These are phyloP conservation scores for Scaptomyza caliginosa DNA, from an alignment of 2,888 invertebrate species.

Conservation along the genomic window DNA sequence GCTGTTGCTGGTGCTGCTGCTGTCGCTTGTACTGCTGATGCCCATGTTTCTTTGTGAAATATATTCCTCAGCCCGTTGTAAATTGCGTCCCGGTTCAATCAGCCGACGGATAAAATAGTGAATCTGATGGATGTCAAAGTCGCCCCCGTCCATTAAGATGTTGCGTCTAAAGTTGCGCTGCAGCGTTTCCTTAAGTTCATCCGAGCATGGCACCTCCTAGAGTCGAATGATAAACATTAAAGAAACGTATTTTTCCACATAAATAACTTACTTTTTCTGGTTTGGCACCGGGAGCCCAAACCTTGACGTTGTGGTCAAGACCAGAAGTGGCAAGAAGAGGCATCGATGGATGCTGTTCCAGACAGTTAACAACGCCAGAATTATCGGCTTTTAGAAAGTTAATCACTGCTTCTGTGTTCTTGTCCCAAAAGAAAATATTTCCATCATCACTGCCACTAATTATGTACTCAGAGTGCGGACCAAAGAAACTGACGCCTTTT, in stretches of 20 bases:
- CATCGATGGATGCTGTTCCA: slow-evolving; percentile 94
- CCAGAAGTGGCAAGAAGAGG: slow-evolving; percentile 95
- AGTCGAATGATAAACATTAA: background rate
- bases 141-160: slow-evolving; percentile 50
- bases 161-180: slow-evolving; percentile 73
- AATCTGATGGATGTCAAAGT: slow-evolving; percentile 77
- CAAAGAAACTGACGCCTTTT: slow-evolving; percentile 97
- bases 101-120: slow-evolving; percentile 81
- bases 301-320: slow-evolving; percentile 95
- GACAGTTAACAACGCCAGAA: slow-evolving; percentile 93
- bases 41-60: background rate
- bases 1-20: background rate
- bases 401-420: slow-evolving; percentile 93
- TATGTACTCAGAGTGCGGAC: slow-evolving; percentile 94
- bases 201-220: slow-evolving; percentile 13
- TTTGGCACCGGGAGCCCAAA: slow-evolving; percentile 90
- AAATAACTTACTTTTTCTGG: slow-evolving; percentile 59
- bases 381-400: slow-evolving; percentile 93
- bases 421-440: slow-evolving; percentile 95
- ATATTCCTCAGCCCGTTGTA: background rate
- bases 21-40: background rate
- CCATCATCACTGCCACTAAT: slow-evolving; percentile 98
- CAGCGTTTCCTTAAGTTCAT: slow-evolving; percentile 67
- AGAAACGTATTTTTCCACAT: no score
- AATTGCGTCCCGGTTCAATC: slow-evolving; percentile 55